Evolutionary conservation across 2,888 invertebrate genomes (phyloP).

Genomic region (Drosophila greeni): DNA sequence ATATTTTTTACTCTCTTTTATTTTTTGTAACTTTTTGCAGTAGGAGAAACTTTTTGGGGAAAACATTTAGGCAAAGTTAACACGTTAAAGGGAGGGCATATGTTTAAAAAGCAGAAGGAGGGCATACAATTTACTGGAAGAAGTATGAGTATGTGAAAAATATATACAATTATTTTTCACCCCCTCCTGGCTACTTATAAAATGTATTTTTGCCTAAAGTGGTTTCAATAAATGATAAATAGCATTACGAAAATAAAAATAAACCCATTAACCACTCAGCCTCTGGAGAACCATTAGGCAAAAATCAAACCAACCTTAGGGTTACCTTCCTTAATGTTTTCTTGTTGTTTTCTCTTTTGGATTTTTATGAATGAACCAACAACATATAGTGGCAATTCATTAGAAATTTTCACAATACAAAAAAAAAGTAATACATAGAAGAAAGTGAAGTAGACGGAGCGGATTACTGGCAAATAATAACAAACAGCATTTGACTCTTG

Average conservation of each 20-base stretch:
- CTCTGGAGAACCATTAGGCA: conserved; percentile 52
- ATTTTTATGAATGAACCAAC: conserved; percentile 68
- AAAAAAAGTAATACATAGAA: conserved; percentile 11
- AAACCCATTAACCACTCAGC: conserved; percentile 35
- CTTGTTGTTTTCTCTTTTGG: no score
- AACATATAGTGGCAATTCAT: conserved; percentile 63
- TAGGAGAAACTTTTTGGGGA: conserved; percentile 54
- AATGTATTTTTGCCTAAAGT: neutral
- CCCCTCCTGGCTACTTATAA: neutral
- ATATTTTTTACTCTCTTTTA: conserved; percentile 9
- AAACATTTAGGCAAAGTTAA: conserved; percentile 59
- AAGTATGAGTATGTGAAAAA: neutral
- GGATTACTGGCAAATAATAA: conserved; percentile 52
- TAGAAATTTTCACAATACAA: conserved; percentile 53
- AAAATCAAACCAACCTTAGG: conserved; percentile 26
- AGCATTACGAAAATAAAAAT: conserved; percentile 19
- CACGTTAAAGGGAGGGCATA: conserved; percentile 41
- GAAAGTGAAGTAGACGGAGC: conserved; percentile 28
- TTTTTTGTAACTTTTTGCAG: conserved; percentile 27
- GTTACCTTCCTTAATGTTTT: conserved; percentile 14
- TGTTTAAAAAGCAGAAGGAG: conserved; percentile 9
- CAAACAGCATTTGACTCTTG: conserved; percentile 65
- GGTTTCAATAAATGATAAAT: conserved; percentile 19
- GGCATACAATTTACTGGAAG: no score
- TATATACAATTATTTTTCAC: neutral